Evolutionary conservation across 2,888 invertebrate species (phyloP).

Genomic region (Polietes domitor): DNA sequence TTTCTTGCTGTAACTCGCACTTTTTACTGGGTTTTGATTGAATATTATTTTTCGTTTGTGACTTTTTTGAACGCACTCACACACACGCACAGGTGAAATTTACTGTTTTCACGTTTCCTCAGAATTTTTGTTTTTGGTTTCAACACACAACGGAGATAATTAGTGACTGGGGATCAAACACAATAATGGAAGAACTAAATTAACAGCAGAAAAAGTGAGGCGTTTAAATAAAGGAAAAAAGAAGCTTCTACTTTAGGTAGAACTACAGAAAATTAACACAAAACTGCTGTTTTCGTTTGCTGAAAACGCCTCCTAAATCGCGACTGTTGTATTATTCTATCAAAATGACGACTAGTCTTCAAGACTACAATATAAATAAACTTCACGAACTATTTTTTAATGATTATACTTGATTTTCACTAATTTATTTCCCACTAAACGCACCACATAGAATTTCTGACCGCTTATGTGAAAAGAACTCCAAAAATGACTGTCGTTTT

Average conservation of each 20-base stretch:
- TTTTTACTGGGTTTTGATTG: constrained; percentile 33
- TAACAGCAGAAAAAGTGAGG: background rate
- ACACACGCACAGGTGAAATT: constrained; percentile 41
- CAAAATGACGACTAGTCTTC: too few species aligned
- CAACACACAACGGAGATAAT: background rate
- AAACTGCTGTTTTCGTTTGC: background rate
- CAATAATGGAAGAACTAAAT: background rate
- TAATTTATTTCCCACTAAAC: constrained; percentile 29
- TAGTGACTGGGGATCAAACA: background rate
- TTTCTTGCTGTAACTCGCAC: constrained; percentile 49
- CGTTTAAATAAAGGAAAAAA: too few species aligned
- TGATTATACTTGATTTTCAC: background rate
- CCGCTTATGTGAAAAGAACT: constrained; percentile 56
- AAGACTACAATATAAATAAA: too few species aligned
- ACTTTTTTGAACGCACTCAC: constrained; percentile 20
- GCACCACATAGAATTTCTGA: constrained; percentile 10
- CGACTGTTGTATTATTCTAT: too few species aligned
- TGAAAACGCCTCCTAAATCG: constrained; percentile 16
- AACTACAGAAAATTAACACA: background rate
- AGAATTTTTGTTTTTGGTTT: background rate
- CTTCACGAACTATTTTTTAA: too few species aligned
- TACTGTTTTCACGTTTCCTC: constrained; percentile 12
- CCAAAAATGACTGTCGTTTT: constrained; percentile 66
- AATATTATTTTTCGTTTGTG: constrained; percentile 25
- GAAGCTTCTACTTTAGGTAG: too few species aligned